Base-by-base conservation (phyloP, 2,113 vertebrate species). In the Cryptotis parvus region DNA sequence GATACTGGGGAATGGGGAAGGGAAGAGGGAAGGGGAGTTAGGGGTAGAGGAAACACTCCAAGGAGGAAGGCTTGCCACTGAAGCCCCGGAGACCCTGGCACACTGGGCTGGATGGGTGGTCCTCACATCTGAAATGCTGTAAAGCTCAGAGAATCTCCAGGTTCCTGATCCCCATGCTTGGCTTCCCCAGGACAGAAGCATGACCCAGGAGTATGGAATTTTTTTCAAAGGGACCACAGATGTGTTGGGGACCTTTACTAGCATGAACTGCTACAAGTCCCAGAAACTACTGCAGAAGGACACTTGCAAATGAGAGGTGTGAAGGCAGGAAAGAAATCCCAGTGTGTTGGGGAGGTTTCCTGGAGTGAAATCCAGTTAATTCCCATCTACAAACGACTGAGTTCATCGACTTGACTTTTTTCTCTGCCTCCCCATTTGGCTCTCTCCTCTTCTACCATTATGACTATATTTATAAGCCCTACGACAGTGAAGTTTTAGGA, bases 391-490 rank as follows among this genome's bases (percentile, higher is more conserved):
- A 55, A 78, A 84, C 45, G 24, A 75, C 65, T 49, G 65, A 43
- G 45, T 84, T 65, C 77, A 24, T 95, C 4, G 3, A 6, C 66
- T 72, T 63, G n/a, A n/a, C 75, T 84, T 39, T 94, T 88, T 84
- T 61, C 82, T 90, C 65, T 70, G 37, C 33, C 35, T 52, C 43
- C 22, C 15, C 31, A 74, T 93, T 73, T 85, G 52, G n/a, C 16
- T 65, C 63, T 10, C 43, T 14, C 69, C 43, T 16, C 0, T 18
- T 41, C 20, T 22, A 20, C 63, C 89, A 90, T 33, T 39, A 58
- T 58, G 55, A 20, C 70, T 75, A 89, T 39, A 77, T 73, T 45
- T 81, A 90, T 76, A 85, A 87, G 89, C 24, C 29, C 58, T 77
- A 87, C 69, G 9, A 3, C 66, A 68, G 24, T 55, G 4, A 89